Percentiles rank a stretch among this genome's conserved stretches.
These are phyloP conservation scores for Xenopus petersii DNA, from an alignment of 2,797 vertebrate species.

Conservation along the genomic window DNA sequence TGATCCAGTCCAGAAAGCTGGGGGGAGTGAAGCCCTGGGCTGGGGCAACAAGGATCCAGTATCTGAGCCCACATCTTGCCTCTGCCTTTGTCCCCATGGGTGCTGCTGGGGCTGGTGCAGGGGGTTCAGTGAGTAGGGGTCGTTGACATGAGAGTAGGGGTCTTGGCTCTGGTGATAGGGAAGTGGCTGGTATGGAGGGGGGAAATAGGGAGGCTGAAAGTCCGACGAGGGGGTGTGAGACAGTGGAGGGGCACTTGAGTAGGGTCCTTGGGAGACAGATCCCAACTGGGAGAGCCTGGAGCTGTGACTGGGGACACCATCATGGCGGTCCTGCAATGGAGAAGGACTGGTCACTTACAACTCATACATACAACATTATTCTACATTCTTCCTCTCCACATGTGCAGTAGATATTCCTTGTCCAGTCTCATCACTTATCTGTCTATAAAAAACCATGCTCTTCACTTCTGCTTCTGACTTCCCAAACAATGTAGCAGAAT, in stretches of 20 bases:
- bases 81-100: conserved; percentile 91
- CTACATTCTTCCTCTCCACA: too few relatives aligned
- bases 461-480: too few relatives aligned
- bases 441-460: too few relatives aligned
- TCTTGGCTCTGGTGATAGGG: conserved; percentile 98
- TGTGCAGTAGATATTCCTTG: too few relatives aligned
- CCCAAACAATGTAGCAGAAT: too few relatives aligned
- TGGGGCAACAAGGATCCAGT: conserved; percentile 86
- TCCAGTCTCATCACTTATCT: too few relatives aligned
- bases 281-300: conserved; percentile 96
- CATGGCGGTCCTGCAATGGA: conserved; percentile 88
- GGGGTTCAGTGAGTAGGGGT: conserved; percentile 95
- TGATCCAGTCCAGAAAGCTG: conserved; percentile 95
- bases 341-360: too few relatives aligned
- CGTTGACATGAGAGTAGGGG: conserved; percentile 96
- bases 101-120: conserved; percentile 94
- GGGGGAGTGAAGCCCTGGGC: conserved; percentile 89
- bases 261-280: conserved; percentile 93
- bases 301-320: conserved; percentile 96
- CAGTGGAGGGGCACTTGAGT: conserved; percentile 94
- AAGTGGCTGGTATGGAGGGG: conserved; percentile 96
- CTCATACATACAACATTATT: too few relatives aligned
- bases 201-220: conserved; percentile 98
- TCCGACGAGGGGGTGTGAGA: conserved; percentile 96
- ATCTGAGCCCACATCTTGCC: conserved; percentile 88